phyloP scores from a whole-genome alignment of 1,140 invertebrate species.

The Dermatophagoides farinae region DNA sequence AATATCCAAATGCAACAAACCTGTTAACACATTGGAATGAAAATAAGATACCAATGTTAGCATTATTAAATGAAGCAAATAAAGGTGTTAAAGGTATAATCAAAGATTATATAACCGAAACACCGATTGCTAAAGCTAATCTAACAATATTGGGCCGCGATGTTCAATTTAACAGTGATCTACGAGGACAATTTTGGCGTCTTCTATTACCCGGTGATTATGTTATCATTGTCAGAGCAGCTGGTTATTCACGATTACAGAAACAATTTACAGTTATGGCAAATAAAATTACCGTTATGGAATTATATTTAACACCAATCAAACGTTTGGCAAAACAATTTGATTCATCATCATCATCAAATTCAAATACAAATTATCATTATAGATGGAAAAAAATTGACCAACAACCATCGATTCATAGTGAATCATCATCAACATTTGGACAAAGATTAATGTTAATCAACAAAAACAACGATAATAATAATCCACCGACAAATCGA shows the following conservation, averaged over 20 bases:
- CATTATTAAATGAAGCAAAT: slow-evolving; percentile 66
- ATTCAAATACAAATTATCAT: too few relatives aligned
- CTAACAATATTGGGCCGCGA: slow-evolving; percentile 18
- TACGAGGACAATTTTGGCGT: slow-evolving; percentile 22
- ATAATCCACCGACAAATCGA: background rate
- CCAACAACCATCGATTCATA: background rate
- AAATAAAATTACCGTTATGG: slow-evolving; percentile 6
- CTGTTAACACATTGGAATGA: slow-evolving; percentile 37
- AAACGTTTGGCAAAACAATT: background rate
- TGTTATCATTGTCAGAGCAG: slow-evolving; percentile 37
- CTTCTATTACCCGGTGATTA: slow-evolving; percentile 22
- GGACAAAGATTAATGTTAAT: background rate
- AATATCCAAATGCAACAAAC: slow-evolving; percentile 32
- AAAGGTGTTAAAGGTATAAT: slow-evolving; percentile 58
- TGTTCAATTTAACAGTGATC: slow-evolving; percentile 16
- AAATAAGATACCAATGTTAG: slow-evolving; percentile 48
- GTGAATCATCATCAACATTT: background rate
- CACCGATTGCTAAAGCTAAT: slow-evolving; percentile 41
- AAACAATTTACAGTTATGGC: slow-evolving; percentile 12
- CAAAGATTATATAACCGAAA: slow-evolving; percentile 44
- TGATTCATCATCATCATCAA: background rate
- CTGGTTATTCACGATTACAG: slow-evolving; percentile 9
- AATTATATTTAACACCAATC: background rate
- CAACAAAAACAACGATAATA: too few relatives aligned
- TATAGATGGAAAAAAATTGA: too few relatives aligned